A percentile compares a stretch with the other conserved stretches of the same genome.
Conservation (phyloP, 2,888 invertebrate genomes). For the Eristalis pertinax region DNA sequence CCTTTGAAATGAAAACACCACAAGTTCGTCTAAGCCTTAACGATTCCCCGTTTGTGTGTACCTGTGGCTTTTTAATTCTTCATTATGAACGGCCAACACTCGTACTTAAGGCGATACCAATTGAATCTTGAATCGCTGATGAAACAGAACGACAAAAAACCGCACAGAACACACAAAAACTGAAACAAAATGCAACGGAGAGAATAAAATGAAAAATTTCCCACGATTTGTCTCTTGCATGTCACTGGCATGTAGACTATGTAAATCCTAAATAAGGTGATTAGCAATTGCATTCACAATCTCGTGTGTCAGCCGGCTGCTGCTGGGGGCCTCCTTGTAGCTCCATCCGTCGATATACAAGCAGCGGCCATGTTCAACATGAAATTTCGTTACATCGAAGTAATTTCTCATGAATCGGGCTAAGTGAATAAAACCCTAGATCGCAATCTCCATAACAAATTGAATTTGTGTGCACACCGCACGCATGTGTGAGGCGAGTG, state of each 20-base stretch:
- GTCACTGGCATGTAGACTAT: constrained; percentile 64
- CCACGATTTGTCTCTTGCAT: constrained; percentile 78
- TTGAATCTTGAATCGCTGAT: constrained; percentile 5
- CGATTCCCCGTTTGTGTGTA: background rate
- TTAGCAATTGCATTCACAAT: constrained; percentile 61
- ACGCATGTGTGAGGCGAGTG: background rate
- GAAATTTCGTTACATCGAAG: constrained; percentile 49
- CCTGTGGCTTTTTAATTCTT: background rate
- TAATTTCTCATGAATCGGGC: constrained; percentile 51
- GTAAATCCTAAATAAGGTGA: constrained; percentile 72
- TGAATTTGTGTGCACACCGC: constrained; percentile 1
- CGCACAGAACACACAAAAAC: background rate
- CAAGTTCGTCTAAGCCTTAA: background rate
- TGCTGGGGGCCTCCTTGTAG: constrained; percentile 13
- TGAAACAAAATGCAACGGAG: constrained; percentile 9
- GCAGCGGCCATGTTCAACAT: constrained; percentile 55
- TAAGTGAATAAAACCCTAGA: constrained; percentile 42
- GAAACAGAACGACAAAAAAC: constrained; percentile 19
- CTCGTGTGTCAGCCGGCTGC: constrained; percentile 12
- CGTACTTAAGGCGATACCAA: background rate
- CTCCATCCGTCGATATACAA: constrained; percentile 5
- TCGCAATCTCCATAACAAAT: constrained; percentile 50
- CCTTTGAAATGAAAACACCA: background rate
- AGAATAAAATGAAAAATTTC: constrained; percentile 75
- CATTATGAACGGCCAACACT: background rate